Conservation (phyloP, 2,797 vertebrate species). For the Rousettus madagascariensis region DNA sequence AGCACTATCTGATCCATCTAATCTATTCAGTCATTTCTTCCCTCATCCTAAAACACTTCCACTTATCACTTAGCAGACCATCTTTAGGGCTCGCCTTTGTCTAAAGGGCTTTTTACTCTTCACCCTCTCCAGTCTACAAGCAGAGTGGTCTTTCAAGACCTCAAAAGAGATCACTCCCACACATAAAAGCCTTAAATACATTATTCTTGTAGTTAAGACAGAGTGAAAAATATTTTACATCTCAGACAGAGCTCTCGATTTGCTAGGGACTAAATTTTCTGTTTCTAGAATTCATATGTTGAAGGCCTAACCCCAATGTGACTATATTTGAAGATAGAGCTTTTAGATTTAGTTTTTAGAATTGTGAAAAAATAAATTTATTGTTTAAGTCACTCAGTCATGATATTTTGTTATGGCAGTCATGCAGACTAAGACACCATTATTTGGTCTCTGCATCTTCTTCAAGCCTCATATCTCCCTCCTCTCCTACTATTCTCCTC, state of each 20-base stretch:
- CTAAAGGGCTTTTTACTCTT: background rate
- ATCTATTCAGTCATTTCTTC: background rate
- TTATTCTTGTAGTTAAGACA: background rate
- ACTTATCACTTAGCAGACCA: background rate
- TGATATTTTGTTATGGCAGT: background rate
- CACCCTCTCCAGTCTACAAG: no score
- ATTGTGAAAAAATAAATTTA: background rate
- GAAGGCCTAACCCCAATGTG: background rate
- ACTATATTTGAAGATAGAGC: background rate
- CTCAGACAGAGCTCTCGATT: background rate
- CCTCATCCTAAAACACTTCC: background rate
- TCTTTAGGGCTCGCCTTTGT: no score
- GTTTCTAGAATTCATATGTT: background rate
- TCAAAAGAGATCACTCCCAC: background rate
- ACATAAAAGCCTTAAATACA: background rate
- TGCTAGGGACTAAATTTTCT: background rate
- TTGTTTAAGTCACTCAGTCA: background rate
- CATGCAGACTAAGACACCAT: background rate
- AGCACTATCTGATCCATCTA: background rate
- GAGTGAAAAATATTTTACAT: background rate
- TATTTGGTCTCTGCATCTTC: background rate
- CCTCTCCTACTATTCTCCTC: background rate
- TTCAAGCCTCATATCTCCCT: background rate
- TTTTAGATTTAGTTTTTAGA: background rate
- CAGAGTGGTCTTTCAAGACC: background rate